Evolutionary conservation across 2,113 vertebrate species (phyloP), one percentile per base, ranked within the genome.

Genomic region (Mohoua ochrocephala): DNA sequence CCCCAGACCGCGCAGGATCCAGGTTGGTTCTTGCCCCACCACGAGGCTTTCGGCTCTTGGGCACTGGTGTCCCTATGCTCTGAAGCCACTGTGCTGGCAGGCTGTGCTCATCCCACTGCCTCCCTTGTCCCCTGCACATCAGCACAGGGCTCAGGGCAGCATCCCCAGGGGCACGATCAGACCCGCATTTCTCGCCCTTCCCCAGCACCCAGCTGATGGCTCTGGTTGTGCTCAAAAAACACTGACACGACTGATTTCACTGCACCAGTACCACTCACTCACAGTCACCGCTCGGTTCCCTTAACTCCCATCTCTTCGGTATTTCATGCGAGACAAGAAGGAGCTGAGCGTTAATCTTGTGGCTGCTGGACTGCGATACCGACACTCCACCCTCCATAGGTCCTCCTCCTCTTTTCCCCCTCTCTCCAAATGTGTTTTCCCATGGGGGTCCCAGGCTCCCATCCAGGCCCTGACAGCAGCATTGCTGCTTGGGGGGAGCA

Each of bases 211-310:
- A 41, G n/a, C 64, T 87, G 71, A 44, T 5, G 3, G 64, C 35
- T 73, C 47, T 1, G 3, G 76, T 15, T 11, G 0, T 14, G n/a
- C 64, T 89, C 80, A 69, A 69, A 88, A 65, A 7, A 17, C 67
- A 61, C 15, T 20, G 84, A 63, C 54, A 61, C 14, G 7, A 33
- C 2, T 18, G 42, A 49, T 63, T 63, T 39, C 1, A 2, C 73
- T 44, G 5, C 0, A 2, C 26, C 64, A 57, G 45, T 16, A 9
- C 64, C 28, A 49, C 3, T 1, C 4, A 26, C 70, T 27, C 8
- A 20, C 2, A n/a, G 76, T 27, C 76, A 70, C 59, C 0, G 0
- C 52, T 59, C 0, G 0, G 19, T 37, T 91, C 59, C 80, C 22
- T 37, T 7, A 56, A 37, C 50, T 86, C 54, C 27, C 30, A 20